Evolutionary conservation across 2,888 invertebrate species (phyloP), one percentile per base, ranked within the genome.

Genomic region (Aphodius sticticus): DNA sequence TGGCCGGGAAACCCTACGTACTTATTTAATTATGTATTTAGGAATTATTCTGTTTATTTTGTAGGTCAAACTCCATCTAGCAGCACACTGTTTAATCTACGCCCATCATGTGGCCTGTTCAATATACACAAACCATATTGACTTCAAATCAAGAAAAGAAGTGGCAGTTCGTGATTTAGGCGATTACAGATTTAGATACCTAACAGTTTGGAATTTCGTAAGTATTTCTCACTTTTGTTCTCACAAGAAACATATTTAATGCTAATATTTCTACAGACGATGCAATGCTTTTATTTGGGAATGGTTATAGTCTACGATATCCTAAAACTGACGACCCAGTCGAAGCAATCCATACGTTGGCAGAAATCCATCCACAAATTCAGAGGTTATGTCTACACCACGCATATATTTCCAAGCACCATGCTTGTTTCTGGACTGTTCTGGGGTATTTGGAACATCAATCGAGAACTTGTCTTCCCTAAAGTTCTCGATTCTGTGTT

Each of bases 391-490:
- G 14, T 81, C n/a, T 81, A 81, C 69, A 80, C 79, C 4, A 74
- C 81, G 4, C 72, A 80, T 2, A 38, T 82, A 16, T 77, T 81
- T 16, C 82, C 82, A 15, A 72, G 76, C 38, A 79, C 80, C 2
- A 53, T 81, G 85, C 81, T 85, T 16, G 86, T 87, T 1, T 77
- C 84, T 3, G 69, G 83, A 12, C 82, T 84, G 53, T 87, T 87
- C 82, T 87, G 87, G 87, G 72, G 77, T 0, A 71, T 86, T 37
- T 87, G 84, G 81, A 78, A 81, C n/a, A 80, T 84, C 6, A 84
- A 87, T 77, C 83, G 85, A 70, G 85, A 86, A 72, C 81, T 86
- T n/a, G 83, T 87, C 6, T 85, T 84, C 69, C 86, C 87, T 2
- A 82, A 81, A 78, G 81, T 82, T 35, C 35, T 86, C 5, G 86